Conservation (phyloP, 2,888 invertebrate genomes). For the Bugula neritina region DNA sequence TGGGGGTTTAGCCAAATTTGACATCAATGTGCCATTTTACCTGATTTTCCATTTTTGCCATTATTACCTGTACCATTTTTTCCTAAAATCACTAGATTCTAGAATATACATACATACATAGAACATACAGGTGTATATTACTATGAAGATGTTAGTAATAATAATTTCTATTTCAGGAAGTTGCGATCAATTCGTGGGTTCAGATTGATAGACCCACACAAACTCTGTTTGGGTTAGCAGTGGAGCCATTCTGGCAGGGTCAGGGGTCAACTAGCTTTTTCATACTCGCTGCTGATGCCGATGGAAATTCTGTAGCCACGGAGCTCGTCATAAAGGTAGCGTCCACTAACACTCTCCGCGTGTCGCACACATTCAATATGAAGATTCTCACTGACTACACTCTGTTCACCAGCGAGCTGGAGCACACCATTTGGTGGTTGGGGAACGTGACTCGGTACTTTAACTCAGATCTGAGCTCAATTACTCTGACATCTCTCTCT, state of each 20-base stretch:
- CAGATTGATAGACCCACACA: neutral
- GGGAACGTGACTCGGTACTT: conserved; percentile 18
- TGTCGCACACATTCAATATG: conserved; percentile 13
- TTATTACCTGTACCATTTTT: too few species aligned
- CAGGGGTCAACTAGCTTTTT: neutral
- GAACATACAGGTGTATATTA: too few species aligned
- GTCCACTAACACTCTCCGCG: neutral
- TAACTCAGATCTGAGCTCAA: neutral
- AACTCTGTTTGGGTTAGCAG: neutral
- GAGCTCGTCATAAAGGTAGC: neutral
- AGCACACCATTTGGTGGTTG: conserved; percentile 17
- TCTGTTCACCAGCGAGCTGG: neutral
- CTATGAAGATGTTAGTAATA: too few species aligned
- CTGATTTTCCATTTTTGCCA: too few species aligned
- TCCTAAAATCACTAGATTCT: too few species aligned
- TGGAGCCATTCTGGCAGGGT: neutral
- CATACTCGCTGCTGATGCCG: neutral
- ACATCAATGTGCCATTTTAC: too few species aligned
- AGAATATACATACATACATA: too few species aligned
- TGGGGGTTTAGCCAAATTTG: too few species aligned
- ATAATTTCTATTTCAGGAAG: neutral
- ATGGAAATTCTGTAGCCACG: neutral
- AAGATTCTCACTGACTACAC: conserved; percentile 6
- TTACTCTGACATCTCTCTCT: neutral
- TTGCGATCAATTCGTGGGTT: neutral